Conservation (phyloP, 2,888 invertebrate genomes). For the Thereva unica region DNA sequence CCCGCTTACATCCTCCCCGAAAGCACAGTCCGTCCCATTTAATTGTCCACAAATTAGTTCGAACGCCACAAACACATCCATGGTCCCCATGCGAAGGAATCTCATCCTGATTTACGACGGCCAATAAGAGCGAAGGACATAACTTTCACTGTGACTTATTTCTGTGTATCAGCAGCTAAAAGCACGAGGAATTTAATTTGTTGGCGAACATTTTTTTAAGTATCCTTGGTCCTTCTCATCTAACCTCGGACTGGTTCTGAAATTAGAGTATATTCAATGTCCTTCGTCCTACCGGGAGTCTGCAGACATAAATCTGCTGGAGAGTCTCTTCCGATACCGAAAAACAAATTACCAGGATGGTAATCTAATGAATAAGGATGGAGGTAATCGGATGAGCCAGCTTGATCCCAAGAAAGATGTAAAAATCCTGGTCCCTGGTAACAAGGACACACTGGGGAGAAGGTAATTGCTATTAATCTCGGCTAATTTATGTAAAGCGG, state of each 20-base stretch:
- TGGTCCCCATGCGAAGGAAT: constrained; percentile 1
- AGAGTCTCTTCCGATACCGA: constrained; percentile 21
- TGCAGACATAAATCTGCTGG: constrained; percentile 21
- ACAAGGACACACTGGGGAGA: constrained; percentile 1
- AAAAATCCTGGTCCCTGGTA: constrained; percentile 1
- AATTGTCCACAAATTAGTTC: constrained; percentile 34
- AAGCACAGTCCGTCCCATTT: constrained; percentile 18
- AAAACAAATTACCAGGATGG: constrained; percentile 33
- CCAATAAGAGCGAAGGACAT: constrained; percentile 6
- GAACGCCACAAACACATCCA: constrained; percentile 19
- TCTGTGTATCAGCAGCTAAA: constrained; percentile 10
- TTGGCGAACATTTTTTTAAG: constrained; percentile 23
- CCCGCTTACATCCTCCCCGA: constrained; percentile 3
- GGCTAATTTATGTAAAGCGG: constrained; percentile 31
- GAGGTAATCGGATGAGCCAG: constrained; percentile 26
- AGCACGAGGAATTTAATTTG: constrained; percentile 24
- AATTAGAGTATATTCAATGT: constrained; percentile 13
- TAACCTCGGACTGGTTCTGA: neutral
- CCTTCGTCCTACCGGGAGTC: constrained; percentile 2
- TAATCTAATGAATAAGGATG: constrained; percentile 32
- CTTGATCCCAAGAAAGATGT: constrained; percentile 15
- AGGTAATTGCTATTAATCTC: constrained; percentile 31
- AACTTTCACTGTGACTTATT: constrained; percentile 16
- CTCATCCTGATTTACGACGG: constrained; percentile 16
- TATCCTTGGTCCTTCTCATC: neutral